Percentiles rank a stretch among this genome's conserved stretches.
Evolutionary conservation across 2,888 invertebrate genomes (phyloP).

Genomic region (Synergus umbraculus): DNA sequence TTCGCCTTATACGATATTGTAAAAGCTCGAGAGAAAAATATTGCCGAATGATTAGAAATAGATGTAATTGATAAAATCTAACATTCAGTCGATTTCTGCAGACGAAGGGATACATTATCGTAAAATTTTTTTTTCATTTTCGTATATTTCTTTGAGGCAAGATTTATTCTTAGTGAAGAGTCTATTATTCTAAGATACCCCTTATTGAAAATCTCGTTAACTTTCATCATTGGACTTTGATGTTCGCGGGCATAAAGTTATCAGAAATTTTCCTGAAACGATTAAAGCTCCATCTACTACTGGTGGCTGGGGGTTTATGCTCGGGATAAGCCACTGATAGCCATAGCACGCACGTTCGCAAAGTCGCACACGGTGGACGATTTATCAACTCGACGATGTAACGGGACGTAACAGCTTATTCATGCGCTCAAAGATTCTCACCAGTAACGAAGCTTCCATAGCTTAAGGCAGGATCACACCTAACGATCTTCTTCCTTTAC

Average conservation of each 20-base stretch:
- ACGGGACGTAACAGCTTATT: constrained; percentile 72
- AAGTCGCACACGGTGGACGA: constrained; percentile 61
- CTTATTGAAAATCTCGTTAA: constrained; percentile 19
- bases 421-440: constrained; percentile 68
- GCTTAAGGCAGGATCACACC: constrained; percentile 57
- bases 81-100: background rate
- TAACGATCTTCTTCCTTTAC: constrained; percentile 64
- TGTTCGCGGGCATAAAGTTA: constrained; percentile 70
- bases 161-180: background rate
- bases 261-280: constrained; percentile 68
- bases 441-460: constrained; percentile 39
- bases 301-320: constrained; percentile 55
- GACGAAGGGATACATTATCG: background rate
- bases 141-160: background rate
- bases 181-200: background rate
- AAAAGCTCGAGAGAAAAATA: constrained; percentile 24
- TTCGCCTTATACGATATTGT: constrained; percentile 28
- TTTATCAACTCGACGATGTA: constrained; percentile 70
- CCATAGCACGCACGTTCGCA: constrained; percentile 65
- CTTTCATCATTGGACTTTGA: constrained; percentile 44
- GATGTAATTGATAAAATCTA: background rate
- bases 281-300: constrained; percentile 60
- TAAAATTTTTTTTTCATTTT: background rate
- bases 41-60: constrained; percentile 8
- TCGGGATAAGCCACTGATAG: constrained; percentile 63